Evolutionary conservation across 2,888 invertebrate species (phyloP).

Genomic region (Ditula angustiorana): DNA sequence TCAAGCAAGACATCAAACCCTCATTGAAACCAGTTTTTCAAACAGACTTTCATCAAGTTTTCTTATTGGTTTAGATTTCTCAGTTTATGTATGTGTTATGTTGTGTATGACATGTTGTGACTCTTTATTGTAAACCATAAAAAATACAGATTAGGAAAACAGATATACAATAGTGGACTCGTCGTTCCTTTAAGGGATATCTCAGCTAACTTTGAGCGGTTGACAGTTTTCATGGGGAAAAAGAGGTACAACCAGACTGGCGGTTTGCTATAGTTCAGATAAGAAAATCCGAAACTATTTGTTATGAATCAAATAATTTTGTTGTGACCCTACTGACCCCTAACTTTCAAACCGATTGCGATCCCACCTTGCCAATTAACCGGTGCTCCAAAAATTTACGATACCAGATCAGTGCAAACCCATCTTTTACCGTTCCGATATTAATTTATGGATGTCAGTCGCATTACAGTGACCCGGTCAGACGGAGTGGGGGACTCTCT

Average conservation of each 20-base stretch:
- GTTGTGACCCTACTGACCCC: slow-evolving; percentile 20
- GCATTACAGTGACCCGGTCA: slow-evolving; percentile 69
- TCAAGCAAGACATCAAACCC: not conserved
- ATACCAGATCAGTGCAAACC: slow-evolving; percentile 59
- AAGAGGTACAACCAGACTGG: too few species aligned
- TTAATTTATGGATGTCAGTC: slow-evolving; percentile 74
- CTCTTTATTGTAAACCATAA: too few species aligned
- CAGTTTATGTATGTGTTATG: not conserved
- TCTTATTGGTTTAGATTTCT: not conserved
- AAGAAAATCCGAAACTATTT: too few species aligned
- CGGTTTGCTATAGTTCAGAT: too few species aligned
- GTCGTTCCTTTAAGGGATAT: too few species aligned
- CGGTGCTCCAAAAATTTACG: slow-evolving; percentile 57
- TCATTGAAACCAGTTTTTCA: not conserved
- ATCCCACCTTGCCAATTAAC: slow-evolving; percentile 29
- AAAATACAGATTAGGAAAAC: too few species aligned
- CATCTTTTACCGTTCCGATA: slow-evolving; percentile 72
- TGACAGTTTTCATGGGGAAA: too few species aligned
- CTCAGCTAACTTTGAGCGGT: too few species aligned
- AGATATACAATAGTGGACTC: too few species aligned
- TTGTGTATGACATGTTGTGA: too few species aligned
- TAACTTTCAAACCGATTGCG: slow-evolving; percentile 8
- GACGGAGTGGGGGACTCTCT: slow-evolving; percentile 68
- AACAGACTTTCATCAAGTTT: not conserved
- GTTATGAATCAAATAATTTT: not conserved